Conservation (phyloP, 1,140 invertebrate species). For the Eupristina koningsbergeri region DNA sequence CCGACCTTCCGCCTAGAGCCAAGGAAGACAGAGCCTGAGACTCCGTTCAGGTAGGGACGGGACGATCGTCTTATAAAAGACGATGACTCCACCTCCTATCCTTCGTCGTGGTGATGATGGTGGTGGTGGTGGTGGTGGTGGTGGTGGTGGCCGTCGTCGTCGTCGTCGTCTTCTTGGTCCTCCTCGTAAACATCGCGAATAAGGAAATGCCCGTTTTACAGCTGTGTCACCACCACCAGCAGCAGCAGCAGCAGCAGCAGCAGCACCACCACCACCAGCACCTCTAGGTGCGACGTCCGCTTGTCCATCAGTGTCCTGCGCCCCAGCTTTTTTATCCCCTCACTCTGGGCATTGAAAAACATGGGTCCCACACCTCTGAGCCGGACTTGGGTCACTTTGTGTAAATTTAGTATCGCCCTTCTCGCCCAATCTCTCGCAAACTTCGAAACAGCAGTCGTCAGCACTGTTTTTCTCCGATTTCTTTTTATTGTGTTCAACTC, state of each 20-base stretch:
- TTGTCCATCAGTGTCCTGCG: constrained; percentile 5
- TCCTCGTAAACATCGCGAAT: constrained; percentile 36
- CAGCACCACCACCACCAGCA: too few species aligned
- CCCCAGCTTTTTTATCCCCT: background rate
- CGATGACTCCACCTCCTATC: constrained; percentile 27
- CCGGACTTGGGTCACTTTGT: background rate
- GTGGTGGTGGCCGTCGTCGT: too few species aligned
- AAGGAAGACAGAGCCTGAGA: background rate
- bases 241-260: constrained; percentile 17
- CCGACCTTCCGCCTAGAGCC: background rate
- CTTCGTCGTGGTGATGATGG: too few species aligned
- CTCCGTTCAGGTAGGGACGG: background rate
- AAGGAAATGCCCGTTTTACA: constrained; percentile 12
- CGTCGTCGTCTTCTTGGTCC: background rate
- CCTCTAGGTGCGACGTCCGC: constrained; percentile 15
- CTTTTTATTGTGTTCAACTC: background rate
- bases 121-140: too few species aligned
- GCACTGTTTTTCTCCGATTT: constrained; percentile 25
- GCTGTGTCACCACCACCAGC: background rate
- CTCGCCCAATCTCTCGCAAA: background rate
- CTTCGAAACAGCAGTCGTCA: constrained; percentile 31
- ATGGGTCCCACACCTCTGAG: background rate
- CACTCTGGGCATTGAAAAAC: constrained; percentile 10
- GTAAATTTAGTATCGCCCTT: background rate
- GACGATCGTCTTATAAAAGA: constrained; percentile 24